Evolutionary conservation across 2,888 invertebrate genomes (phyloP).

Genomic region (Syrista parreyssii): DNA sequence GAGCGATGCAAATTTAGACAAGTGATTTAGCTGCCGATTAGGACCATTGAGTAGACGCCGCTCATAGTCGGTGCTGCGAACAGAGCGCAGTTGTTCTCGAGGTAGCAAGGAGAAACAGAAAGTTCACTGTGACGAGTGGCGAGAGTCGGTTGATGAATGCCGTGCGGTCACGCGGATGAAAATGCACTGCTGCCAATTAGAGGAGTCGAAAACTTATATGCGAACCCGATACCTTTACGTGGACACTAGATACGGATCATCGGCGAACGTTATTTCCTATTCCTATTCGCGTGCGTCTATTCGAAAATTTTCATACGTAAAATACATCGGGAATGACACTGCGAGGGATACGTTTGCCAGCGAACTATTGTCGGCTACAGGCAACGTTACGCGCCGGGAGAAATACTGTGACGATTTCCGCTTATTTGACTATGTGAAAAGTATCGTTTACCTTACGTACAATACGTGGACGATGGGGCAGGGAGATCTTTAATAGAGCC

Average conservation of each 20-base stretch:
- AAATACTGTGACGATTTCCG: not conserved
- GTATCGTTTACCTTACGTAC: not conserved
- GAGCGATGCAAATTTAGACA: not conserved
- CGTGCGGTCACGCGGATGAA: not conserved
- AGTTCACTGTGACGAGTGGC: not conserved
- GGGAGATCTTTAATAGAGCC: not conserved
- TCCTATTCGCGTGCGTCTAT: not conserved
- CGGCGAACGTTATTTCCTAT: constrained; percentile 5
- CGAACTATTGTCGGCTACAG: no score
- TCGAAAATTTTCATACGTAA: not conserved
- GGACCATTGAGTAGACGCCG: not conserved
- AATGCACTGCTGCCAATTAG: constrained; percentile 35
- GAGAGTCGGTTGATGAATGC: constrained; percentile 33
- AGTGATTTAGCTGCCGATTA: not conserved
- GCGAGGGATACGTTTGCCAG: not conserved
- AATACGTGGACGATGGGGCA: not conserved
- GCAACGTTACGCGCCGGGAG: not conserved
- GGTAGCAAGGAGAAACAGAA: not conserved
- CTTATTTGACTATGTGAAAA: not conserved
- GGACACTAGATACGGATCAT: no score
- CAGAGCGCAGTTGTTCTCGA: not conserved
- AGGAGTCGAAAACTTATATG: constrained; percentile 34
- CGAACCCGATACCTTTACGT: not conserved
- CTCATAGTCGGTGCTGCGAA: not conserved
- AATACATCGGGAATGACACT: not conserved